Percentiles rank a stretch among this genome's conserved stretches.
Evolutionary conservation across 1,140 invertebrate species (phyloP).

Genomic region (Pogonomyrmex californicus): DNA sequence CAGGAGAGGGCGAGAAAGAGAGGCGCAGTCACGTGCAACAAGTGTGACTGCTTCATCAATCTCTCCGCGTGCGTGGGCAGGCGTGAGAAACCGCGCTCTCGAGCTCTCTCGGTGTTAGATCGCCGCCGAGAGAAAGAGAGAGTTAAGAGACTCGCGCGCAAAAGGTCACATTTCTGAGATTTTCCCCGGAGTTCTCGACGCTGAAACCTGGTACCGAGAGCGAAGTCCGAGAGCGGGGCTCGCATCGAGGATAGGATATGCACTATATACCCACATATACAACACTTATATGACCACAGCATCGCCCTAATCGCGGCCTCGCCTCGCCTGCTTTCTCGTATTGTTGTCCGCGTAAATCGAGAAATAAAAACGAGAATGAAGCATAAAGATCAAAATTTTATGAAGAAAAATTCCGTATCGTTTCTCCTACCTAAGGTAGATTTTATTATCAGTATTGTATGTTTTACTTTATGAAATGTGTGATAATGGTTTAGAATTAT

Average conservation of each 20-base stretch:
- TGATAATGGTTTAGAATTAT: neutral
- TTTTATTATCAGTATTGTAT: neutral
- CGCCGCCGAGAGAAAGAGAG: constrained; percentile 60
- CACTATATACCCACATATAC: neutral
- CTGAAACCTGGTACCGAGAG: constrained; percentile 54
- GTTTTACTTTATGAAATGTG: neutral
- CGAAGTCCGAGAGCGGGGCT: neutral
- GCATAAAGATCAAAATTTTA: neutral
- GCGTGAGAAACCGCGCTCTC: constrained; percentile 78
- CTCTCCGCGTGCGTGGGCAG: constrained; percentile 76
- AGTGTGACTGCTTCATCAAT: constrained; percentile 78
- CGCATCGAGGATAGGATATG: neutral
- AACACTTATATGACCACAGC: neutral
- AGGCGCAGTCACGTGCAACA: constrained; percentile 74
- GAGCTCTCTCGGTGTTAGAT: constrained; percentile 42
- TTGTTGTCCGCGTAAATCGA: neutral
- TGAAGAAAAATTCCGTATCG: neutral
- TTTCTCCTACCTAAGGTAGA: neutral
- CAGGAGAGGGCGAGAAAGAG: constrained; percentile 12
- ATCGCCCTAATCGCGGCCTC: constrained; percentile 11
- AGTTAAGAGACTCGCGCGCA: constrained; percentile 46
- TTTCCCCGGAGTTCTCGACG: constrained; percentile 66
- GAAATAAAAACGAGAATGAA: constrained; percentile 3
- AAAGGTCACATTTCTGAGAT: constrained; percentile 81
- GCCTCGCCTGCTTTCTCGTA: neutral